A percentile compares a stretch with the other conserved stretches of the same genome.
Evolutionary conservation across 1,140 invertebrate genomes (phyloP).

Genomic region (Teleopsis dalmanni): DNA sequence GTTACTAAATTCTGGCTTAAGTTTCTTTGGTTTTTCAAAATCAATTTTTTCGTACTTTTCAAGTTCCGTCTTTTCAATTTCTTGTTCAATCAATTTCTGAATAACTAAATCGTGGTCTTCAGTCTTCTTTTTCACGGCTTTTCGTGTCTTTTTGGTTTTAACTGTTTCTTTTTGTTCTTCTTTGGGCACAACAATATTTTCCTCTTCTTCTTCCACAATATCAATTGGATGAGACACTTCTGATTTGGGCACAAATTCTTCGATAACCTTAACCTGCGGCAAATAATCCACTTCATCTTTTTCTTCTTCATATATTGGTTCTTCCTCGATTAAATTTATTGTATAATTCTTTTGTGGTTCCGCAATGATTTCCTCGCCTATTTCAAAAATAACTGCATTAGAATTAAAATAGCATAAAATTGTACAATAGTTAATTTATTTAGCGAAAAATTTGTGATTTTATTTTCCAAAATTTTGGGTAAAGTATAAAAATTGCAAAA

Average conservation of each 20-base stretch:
- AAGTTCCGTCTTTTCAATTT: conserved; percentile 41
- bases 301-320: conserved; percentile 15
- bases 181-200: conserved; percentile 15
- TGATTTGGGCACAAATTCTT: conserved; percentile 22
- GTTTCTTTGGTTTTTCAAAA: conserved; percentile 29
- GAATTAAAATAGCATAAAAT: conserved; percentile 13
- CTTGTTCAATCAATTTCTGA: conserved; percentile 31
- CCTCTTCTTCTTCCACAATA: conserved; percentile 31
- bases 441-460: not conserved
- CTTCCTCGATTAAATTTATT: conserved; percentile 35
- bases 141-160: conserved; percentile 37
- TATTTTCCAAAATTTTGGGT: not conserved
- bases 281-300: conserved; percentile 22
- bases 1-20: conserved; percentile 34
- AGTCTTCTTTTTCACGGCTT: conserved; percentile 33
- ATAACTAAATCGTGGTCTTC: conserved; percentile 41
- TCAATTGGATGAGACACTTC: conserved; percentile 32
- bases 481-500: not conserved
- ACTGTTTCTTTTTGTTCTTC: conserved; percentile 19
- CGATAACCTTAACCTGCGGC: conserved; percentile 31
- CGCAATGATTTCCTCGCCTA: conserved; percentile 32
- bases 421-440: not conserved
- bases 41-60: conserved; percentile 40
- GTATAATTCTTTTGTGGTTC: conserved; percentile 36
- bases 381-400: conserved; percentile 19